Evolutionary conservation across 2,113 vertebrate genomes (phyloP).

Genomic region (Vulpes lagopus): DNA sequence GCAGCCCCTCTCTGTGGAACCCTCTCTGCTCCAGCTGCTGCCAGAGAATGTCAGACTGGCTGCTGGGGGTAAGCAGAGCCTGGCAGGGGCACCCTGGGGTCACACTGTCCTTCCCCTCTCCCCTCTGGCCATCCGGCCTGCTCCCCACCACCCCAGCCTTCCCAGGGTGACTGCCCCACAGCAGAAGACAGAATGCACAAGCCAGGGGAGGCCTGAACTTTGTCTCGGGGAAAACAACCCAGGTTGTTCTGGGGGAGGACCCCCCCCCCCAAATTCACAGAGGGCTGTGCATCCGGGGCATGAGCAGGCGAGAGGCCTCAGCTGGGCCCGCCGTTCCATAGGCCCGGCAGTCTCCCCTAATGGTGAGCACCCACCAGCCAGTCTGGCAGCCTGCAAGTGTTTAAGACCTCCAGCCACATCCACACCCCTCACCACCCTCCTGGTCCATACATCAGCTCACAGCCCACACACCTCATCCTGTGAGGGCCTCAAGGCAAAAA

Average conservation of each 20-base stretch:
- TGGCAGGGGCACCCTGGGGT: background rate
- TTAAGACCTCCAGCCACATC: background rate
- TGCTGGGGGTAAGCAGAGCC: fast-evolving
- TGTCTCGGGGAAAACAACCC: background rate
- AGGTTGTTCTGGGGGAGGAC: background rate
- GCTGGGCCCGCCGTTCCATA: background rate
- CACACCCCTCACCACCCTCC: no score
- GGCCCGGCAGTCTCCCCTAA: background rate
- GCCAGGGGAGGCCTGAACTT: background rate
- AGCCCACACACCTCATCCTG: background rate
- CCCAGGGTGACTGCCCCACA: background rate
- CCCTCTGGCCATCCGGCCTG: background rate
- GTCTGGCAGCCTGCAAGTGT: background rate
- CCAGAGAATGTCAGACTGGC: background rate
- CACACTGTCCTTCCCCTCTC: background rate
- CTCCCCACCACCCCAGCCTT: background rate
- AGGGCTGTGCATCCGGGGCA: background rate
- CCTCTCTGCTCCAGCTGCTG: background rate
- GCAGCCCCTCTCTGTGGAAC: background rate
- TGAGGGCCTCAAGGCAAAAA: background rate
- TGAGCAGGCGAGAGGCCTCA: background rate
- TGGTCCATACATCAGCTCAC: fast-evolving
- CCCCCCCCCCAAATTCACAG: background rate
- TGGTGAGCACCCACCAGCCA: no score
- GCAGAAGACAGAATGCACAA: background rate